Percentiles rank a stretch among this genome's conserved stretches.
These are phyloP conservation scores for Struthidea cinerea DNA, from an alignment of 2,113 vertebrate genomes.

Conservation along the genomic window DNA sequence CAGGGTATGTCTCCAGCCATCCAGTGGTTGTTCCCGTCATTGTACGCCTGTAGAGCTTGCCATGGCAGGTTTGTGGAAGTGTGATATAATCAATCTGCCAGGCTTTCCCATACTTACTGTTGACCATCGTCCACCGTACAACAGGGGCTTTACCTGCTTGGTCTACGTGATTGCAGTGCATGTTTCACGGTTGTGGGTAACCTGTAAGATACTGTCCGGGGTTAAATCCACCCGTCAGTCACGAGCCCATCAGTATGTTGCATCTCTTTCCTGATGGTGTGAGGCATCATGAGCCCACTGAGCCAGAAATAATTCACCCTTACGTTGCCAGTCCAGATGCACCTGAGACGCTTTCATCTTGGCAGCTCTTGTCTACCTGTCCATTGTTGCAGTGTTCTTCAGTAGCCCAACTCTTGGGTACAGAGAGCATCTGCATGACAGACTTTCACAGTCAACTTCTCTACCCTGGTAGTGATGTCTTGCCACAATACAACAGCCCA, in stretches of 20 bases:
- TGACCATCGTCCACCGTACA: accelerated
- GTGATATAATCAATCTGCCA: neutral
- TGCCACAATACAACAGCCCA: neutral
- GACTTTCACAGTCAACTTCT: neutral
- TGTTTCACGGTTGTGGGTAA: neutral
- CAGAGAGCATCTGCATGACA: neutral
- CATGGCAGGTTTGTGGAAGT: neutral
- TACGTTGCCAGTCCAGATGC: neutral
- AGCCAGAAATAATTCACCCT: neutral
- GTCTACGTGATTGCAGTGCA: accelerated
- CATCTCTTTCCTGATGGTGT: neutral
- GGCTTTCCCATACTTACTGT: neutral
- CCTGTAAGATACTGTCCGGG: neutral
- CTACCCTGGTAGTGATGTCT: neutral
- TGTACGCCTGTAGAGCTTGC: neutral
- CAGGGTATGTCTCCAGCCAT: neutral
- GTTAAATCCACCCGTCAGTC: neutral
- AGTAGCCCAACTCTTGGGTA: neutral
- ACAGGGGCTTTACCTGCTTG: neutral
- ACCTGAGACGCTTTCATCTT: neutral
- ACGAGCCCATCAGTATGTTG: neutral
- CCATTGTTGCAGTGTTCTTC: neutral
- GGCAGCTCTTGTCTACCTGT: neutral
- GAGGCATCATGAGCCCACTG: neutral
- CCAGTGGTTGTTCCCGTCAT: neutral